Conservation (phyloP, 92 coral and sea anemone species). For the Epizoanthus ramosus region DNA sequence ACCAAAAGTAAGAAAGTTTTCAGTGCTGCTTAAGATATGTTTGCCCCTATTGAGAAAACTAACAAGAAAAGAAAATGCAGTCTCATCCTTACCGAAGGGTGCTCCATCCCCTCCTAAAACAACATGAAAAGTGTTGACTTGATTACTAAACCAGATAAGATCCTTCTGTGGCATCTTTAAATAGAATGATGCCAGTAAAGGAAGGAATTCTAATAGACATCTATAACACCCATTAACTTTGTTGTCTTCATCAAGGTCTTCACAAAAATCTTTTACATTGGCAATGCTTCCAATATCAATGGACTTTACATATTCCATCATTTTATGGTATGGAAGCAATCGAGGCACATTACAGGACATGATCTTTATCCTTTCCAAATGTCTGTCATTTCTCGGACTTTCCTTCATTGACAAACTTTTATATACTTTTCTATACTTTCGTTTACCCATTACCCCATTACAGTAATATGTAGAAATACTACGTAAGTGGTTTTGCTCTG, state of each 20-base stretch:
- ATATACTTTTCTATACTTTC: constrained; percentile 68
- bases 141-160: constrained; percentile 64
- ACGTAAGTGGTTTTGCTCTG: constrained; percentile 60
- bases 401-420: constrained; percentile 54
- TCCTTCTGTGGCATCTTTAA: constrained; percentile 53
- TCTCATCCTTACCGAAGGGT: constrained; percentile 75
- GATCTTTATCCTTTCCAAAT: constrained; percentile 59
- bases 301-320: constrained; percentile 74
- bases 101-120: constrained; percentile 73
- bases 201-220: constrained; percentile 43
- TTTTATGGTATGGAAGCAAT: constrained; percentile 69
- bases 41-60: constrained; percentile 77
- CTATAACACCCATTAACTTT: constrained; percentile 69
- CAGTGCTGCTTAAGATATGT: constrained; percentile 74
- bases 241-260: constrained; percentile 57
- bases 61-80: constrained; percentile 71
- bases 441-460: constrained; percentile 70
- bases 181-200: constrained; percentile 66
- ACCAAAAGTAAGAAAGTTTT: constrained; percentile 67
- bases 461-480: constrained; percentile 69
- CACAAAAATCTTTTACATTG: constrained; percentile 69
- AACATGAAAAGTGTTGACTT: constrained; percentile 64
- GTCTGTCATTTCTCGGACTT: constrained; percentile 41
- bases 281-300: constrained; percentile 69
- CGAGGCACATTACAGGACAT: constrained; percentile 80